phyloP scores from a whole-genome alignment of 2,797 vertebrate species.

The Anomalospiza imberbis region DNA sequence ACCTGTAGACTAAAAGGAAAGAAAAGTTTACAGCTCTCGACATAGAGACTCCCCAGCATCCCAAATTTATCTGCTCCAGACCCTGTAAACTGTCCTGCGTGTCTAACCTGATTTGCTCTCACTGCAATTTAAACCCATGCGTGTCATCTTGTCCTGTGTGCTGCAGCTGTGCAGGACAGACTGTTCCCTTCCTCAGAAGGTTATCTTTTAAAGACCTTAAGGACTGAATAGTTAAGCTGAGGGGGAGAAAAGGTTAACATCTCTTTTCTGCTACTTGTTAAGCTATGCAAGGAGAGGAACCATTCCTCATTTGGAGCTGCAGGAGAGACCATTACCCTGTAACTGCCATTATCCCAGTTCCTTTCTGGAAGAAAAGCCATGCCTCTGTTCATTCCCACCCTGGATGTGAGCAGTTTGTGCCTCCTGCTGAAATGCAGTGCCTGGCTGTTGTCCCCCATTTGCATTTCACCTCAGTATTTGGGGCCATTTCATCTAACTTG shows the following conservation, averaged over 20 bases:
- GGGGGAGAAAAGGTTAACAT: not conserved
- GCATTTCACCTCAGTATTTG: not conserved
- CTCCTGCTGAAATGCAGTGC: not conserved
- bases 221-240: not conserved
- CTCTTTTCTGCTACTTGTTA: not conserved
- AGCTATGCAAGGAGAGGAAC: not conserved
- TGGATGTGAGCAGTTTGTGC: not conserved
- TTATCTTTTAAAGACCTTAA: slow-evolving; percentile 3
- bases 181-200: not conserved
- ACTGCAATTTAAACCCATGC: not conserved
- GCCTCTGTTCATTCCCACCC: not conserved
- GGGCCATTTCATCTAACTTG: not conserved
- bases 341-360: not conserved
- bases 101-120: not conserved
- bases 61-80: not conserved
- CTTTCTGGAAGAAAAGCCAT: not conserved
- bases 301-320: not conserved
- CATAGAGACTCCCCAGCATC: not conserved
- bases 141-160: not conserved
- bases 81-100: not conserved
- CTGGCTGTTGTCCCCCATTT: not conserved
- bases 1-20: not conserved
- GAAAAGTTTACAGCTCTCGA: not conserved
- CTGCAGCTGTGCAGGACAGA: not conserved
- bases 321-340: not conserved